Evolutionary conservation across 2,113 vertebrate species (phyloP).

Genomic region (Ophthalmolycus amberensis): DNA sequence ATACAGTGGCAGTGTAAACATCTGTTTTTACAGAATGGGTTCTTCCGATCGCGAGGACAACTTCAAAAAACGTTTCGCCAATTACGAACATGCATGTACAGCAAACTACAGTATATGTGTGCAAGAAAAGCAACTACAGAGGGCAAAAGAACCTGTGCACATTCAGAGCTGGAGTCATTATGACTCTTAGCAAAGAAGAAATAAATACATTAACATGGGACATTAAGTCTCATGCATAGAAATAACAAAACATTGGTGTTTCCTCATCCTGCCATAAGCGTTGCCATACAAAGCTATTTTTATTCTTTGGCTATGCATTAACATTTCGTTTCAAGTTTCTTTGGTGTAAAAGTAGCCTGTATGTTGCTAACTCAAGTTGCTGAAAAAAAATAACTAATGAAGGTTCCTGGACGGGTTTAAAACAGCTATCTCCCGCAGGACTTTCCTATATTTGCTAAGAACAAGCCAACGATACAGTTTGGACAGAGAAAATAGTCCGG

Average conservation of each 20-base stretch:
- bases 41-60: slow-evolving; percentile 37
- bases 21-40: slow-evolving; percentile 63
- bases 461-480: slow-evolving; percentile 34
- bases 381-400: slow-evolving; percentile 18
- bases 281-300: slow-evolving; percentile 15
- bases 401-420: slow-evolving; percentile 26
- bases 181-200: slow-evolving; percentile 28
- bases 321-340: slow-evolving; percentile 63
- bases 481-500: slow-evolving; percentile 25
- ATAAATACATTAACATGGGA: slow-evolving; percentile 42
- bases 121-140: slow-evolving; percentile 24
- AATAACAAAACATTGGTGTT: slow-evolving; percentile 34
- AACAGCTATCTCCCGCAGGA: slow-evolving; percentile 18
- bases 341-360: slow-evolving; percentile 63
- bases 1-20: slow-evolving; percentile 71
- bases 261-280: slow-evolving; percentile 28
- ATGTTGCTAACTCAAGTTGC: slow-evolving; percentile 23
- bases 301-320: slow-evolving; percentile 7
- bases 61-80: slow-evolving; percentile 43
- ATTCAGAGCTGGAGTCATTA: slow-evolving; percentile 50
- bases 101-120: slow-evolving; percentile 35
- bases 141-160: slow-evolving; percentile 24
- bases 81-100: slow-evolving; percentile 57
- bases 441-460: slow-evolving; percentile 21
- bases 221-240: slow-evolving; percentile 13